phyloP scores from a whole-genome alignment of 2,797 vertebrate species.

The Poecile montanus region DNA sequence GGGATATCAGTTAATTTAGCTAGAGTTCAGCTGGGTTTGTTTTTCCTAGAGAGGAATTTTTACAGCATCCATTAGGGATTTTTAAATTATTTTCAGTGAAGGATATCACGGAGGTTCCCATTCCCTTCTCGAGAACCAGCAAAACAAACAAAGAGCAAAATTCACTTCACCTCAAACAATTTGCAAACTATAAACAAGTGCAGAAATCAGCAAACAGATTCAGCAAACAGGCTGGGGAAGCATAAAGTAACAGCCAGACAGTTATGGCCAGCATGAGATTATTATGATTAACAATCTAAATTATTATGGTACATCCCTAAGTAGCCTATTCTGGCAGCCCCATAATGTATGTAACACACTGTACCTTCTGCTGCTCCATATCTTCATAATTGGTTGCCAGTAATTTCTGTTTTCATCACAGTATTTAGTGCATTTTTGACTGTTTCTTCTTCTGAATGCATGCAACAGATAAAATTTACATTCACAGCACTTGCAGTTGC shows the following conservation, averaged over 20 bases:
- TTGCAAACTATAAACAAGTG: constrained; percentile 4
- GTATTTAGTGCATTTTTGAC: constrained; percentile 2
- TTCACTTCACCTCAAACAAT: not conserved
- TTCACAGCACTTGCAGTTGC: not conserved
- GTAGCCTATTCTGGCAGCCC: constrained; percentile 28
- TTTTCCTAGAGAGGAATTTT: constrained; percentile 25
- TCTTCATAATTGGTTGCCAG: constrained; percentile 10
- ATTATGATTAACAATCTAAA: constrained; percentile 54
- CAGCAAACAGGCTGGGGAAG: constrained; percentile 17
- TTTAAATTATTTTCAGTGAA: not conserved
- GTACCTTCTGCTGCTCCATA: constrained; percentile 34
- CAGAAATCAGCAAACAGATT: not conserved
- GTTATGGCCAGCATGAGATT: constrained; percentile 45
- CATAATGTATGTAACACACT: constrained; percentile 3
- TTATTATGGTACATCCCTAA: constrained; percentile 51
- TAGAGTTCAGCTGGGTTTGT: constrained; percentile 8
- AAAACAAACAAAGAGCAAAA: constrained; percentile 27
- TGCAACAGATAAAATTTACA: constrained; percentile 11
- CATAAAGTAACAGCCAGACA: constrained; percentile 47
- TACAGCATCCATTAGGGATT: not conserved
- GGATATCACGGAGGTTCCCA: not conserved
- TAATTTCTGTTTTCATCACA: constrained; percentile 43
- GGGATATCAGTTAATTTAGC: constrained; percentile 28
- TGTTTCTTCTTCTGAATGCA: not conserved
- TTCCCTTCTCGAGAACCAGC: not conserved